These are phyloP conservation scores for Drosophila athabasca DNA, from an alignment of 1,140 invertebrate species.

Conservation along the genomic window DNA sequence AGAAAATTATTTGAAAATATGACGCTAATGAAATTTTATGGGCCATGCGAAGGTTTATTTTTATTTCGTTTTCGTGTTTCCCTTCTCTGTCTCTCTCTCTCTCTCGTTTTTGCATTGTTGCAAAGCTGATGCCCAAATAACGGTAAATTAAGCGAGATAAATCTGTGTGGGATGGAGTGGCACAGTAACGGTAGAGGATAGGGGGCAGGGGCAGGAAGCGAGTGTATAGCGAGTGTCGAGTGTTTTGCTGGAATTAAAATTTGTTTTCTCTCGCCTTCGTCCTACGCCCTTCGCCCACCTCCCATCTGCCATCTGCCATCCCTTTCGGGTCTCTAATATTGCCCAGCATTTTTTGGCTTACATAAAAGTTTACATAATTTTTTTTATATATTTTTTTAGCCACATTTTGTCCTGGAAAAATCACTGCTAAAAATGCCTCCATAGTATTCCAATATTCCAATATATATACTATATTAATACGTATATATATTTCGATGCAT, in stretches of 20 bases:
- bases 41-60: slow-evolving; percentile 81
- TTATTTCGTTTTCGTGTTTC: slow-evolving; percentile 73
- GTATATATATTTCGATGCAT: slow-evolving; percentile 73
- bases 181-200: not conserved
- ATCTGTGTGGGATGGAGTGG: slow-evolving; percentile 60
- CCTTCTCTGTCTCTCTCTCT: not conserved
- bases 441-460: too few species aligned
- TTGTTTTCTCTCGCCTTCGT: slow-evolving; percentile 38
- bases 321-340: slow-evolving; percentile 41
- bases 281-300: not conserved
- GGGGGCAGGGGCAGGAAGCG: not conserved
- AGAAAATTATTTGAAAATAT: slow-evolving; percentile 82
- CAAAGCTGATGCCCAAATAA: slow-evolving; percentile 80
- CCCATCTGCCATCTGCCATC: not conserved
- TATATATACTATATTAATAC: not conserved
- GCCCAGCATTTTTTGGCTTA: slow-evolving; percentile 57
- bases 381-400: slow-evolving; percentile 34
- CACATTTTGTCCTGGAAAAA: too few species aligned
- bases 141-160: slow-evolving; percentile 80
- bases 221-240: slow-evolving; percentile 47
- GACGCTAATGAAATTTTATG: slow-evolving; percentile 82
- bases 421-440: not conserved
- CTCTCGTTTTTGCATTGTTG: slow-evolving; percentile 53
- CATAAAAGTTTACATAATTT: slow-evolving; percentile 66
- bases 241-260: slow-evolving; percentile 74